phyloP scores from a whole-genome alignment of 2,113 vertebrate species.

The Eulemur macaco region DNA sequence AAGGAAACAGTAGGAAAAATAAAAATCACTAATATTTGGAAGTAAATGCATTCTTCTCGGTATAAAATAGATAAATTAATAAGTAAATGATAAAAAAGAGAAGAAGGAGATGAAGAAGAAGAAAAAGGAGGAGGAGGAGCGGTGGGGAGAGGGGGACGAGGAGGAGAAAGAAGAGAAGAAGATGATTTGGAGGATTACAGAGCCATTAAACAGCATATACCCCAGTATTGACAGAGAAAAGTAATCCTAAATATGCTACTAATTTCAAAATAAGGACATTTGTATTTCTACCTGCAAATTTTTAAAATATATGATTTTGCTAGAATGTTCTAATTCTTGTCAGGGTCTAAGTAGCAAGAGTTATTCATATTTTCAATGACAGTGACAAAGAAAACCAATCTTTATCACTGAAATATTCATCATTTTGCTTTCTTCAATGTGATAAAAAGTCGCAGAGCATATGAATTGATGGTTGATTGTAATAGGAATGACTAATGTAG shows the following conservation, averaged over 20 bases:
- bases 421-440: neutral
- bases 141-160: neutral
- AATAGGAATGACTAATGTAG: slow-evolving; percentile 80
- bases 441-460: slow-evolving; percentile 46
- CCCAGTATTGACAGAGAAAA: neutral
- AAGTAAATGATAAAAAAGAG: neutral
- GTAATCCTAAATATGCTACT: neutral
- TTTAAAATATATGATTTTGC: neutral
- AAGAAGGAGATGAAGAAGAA: neutral
- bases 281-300: neutral
- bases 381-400: neutral
- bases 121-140: too few species aligned
- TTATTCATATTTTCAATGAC: slow-evolving; percentile 43
- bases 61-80: neutral
- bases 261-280: neutral
- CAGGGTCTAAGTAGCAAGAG: neutral
- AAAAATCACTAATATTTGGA: neutral
- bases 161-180: neutral
- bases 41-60: neutral
- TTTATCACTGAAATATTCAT: slow-evolving; percentile 56
- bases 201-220: neutral
- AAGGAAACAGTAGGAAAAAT: neutral
- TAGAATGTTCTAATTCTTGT: neutral
- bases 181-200: neutral
- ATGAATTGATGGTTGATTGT: slow-evolving; percentile 82